Evolutionary conservation across 1,140 invertebrate species (phyloP), one percentile per base, ranked within the genome.

Genomic region (Diabrotica undecimpunctata): DNA sequence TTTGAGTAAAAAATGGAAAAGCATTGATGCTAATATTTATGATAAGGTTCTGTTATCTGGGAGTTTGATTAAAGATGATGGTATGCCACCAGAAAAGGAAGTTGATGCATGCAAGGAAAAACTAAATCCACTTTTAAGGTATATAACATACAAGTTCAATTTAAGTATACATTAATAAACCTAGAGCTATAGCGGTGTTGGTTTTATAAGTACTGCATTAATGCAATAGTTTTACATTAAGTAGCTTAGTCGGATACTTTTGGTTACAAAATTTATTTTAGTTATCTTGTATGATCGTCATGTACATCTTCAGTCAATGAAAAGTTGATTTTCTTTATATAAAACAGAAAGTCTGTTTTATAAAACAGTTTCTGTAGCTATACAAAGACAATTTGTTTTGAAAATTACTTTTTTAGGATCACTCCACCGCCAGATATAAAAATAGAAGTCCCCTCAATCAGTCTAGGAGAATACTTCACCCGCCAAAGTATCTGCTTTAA

Each of bases 401-500:
- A n/a, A 46, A 10, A 46, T n/a, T 5, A 10, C 41, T 5, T 10
- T 46, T 46, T 46, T 46, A 46, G 41, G 37, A 75, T 84, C 38
- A 72, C 83, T 2, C 80, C 83, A 10, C 83, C 82, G n/a, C 76
- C 82, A 0, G 83, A 83, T 53, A 81, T 82, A 1, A 83, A 85
- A 71, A 86, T 92, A 53, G 83, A 87, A 66, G 74, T 90, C 6
- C 89, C 89, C 0, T 80, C 85, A n/a, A 81, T 91, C 0, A 89
- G 87, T 77, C 82, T 90, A 14, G 88, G 86, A 52, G 90, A 91
- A 73, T 88, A 88, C 72, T 77, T 91, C 11, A 66, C 70, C 7
- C 62, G 87, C 66, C 85, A 88, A 64, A 90, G 86, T 67, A 88
- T 92, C 1, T 90, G 88, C 73, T 83, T 91, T 59, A 86, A 85